Evolutionary conservation across 2,888 invertebrate species (phyloP).

Genomic region (Adelphocoris suturalis): DNA sequence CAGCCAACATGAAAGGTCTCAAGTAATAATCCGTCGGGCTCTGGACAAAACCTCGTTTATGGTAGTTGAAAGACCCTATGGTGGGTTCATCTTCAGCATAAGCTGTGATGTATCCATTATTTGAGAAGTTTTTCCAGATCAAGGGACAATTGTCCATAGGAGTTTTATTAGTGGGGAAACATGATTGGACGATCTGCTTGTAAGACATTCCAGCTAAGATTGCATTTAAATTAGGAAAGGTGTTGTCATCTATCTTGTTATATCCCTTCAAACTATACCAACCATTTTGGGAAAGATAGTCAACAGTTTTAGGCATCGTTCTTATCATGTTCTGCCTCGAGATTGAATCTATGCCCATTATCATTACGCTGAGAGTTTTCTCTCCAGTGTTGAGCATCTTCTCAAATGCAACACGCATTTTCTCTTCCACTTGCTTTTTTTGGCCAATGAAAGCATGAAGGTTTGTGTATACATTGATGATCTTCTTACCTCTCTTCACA

Average conservation of each 20-base stretch:
- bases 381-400: slow-evolving; percentile 45
- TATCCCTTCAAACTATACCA: slow-evolving; percentile 89
- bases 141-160: slow-evolving; percentile 86
- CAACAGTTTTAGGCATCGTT: slow-evolving; percentile 86
- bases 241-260: slow-evolving; percentile 91
- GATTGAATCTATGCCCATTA: slow-evolving; percentile 92
- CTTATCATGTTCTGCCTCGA: slow-evolving; percentile 88
- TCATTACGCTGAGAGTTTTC: slow-evolving; percentile 83
- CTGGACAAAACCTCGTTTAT: slow-evolving; percentile 83
- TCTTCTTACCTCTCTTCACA: slow-evolving; percentile 68
- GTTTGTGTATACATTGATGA: slow-evolving; percentile 80
- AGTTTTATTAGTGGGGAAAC: slow-evolving; percentile 75
- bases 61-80: slow-evolving; percentile 88
- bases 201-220: slow-evolving; percentile 85
- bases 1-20: slow-evolving; percentile 86
- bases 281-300: slow-evolving; percentile 84
- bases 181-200: slow-evolving; percentile 73
- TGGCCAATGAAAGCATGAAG: slow-evolving; percentile 82
- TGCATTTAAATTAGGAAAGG: slow-evolving; percentile 93
- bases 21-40: slow-evolving; percentile 91
- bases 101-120: too few species aligned
- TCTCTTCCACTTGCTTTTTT: slow-evolving; percentile 80
- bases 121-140: too few species aligned
- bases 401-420: slow-evolving; percentile 22
- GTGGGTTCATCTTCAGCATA: slow-evolving; percentile 88